Percentiles rank a stretch among this genome's conserved stretches.
Evolutionary conservation across 2,797 vertebrate genomes (phyloP).

Genomic region (Meriones psammophilus): DNA sequence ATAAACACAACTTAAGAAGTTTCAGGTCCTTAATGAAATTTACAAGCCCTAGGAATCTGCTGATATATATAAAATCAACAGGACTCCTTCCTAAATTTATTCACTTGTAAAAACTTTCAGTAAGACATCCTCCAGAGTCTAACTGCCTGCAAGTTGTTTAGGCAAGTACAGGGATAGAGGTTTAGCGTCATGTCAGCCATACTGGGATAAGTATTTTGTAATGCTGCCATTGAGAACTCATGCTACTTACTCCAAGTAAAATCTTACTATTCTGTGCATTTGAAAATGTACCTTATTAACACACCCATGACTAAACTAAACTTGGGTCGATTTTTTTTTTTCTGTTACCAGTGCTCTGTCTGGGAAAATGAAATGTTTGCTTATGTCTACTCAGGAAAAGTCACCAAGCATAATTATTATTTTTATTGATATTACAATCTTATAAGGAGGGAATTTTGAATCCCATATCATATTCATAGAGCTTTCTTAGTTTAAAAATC

Average conservation of each 20-base stretch:
- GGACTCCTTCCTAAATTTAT: background rate
- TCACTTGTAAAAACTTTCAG: background rate
- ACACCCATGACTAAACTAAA: no score
- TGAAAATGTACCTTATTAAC: background rate
- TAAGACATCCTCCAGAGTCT: no score
- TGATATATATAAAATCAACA: background rate
- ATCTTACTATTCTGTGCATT: background rate
- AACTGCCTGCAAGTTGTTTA: background rate
- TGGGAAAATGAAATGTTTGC: background rate
- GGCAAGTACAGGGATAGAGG: background rate
- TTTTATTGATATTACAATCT: background rate
- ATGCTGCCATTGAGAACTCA: background rate
- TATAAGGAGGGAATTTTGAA: background rate
- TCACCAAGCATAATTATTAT: background rate
- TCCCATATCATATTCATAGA: background rate
- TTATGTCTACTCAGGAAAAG: background rate
- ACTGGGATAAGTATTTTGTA: background rate
- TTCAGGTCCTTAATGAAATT: background rate
- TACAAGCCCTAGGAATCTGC: background rate
- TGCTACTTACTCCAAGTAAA: background rate
- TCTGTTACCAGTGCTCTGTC: background rate
- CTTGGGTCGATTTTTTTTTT: background rate
- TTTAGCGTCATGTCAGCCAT: background rate
- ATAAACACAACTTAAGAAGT: background rate
- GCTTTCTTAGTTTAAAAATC: conserved; percentile 13